Base-by-base conservation (phyloP, 2,888 invertebrate species). In the Julus scanicus region DNA sequence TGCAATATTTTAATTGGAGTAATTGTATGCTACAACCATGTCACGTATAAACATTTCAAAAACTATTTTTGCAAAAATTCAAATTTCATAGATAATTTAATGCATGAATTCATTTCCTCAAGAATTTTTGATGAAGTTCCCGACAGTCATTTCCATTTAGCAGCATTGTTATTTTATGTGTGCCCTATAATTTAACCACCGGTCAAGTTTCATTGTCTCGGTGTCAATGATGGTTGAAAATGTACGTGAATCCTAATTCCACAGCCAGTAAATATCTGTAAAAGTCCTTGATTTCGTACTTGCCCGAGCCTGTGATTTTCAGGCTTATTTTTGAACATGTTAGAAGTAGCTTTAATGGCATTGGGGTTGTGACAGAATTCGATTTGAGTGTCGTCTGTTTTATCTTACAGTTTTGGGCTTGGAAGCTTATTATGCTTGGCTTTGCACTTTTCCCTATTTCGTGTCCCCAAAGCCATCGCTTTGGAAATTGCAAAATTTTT, bases 401-500 rank as follows among this genome's bases (percentile, higher is more conserved):
- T 63, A 63, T 63, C 63, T 63, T n/a, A 3, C 63, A 63, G 63
- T 63, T 63, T 63, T n/a, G n/a, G 63, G n/a, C n/a, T 63, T 8
- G 0, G 6, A 63, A n/a, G 63, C 63, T 63, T 63, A 63, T 63
- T 63, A 15, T n/a, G 63, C 63, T 8, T 63, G n/a, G 63, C n/a
- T 63, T 63, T 63, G 17, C 63, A 17, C 63, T 5, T 63, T 63
- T 63, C 63, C 63, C 63, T 63, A 3, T n/a, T 17, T 17, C 63
- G 15, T n/a, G 63, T 63, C 63, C 63, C 63, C 9, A 17, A 53
- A 53, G 53, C 53, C 53, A 53, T 53, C 53, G 13, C 53, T 63
- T 63, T 63, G 17, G 63, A 63, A 63, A 63, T 63, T 63, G 63
- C 63, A n/a, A n/a, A 63, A 63, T 63, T 63, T 63, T 63, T 63